Percentiles rank a stretch among this genome's conserved stretches.
Conservation (phyloP, 2,888 invertebrate genomes). For the Blera fallax region DNA sequence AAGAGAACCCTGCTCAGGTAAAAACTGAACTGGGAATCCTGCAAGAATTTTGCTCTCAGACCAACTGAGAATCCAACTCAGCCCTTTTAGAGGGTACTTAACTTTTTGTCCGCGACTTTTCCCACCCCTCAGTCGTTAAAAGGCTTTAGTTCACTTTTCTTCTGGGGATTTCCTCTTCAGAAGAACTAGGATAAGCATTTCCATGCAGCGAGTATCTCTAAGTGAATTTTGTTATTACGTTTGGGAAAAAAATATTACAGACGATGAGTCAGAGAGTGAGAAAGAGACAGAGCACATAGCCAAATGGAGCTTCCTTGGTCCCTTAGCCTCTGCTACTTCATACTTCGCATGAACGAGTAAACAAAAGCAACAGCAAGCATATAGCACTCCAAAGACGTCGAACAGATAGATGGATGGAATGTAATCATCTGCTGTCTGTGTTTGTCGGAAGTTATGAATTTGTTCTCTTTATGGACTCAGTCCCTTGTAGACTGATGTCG, state of each 20-base stretch:
- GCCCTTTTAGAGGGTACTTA: constrained; percentile 52
- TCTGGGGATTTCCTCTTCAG: constrained; percentile 41
- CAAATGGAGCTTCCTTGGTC: constrained; percentile 22
- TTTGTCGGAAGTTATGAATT: constrained; percentile 65
- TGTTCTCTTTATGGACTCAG: not conserved
- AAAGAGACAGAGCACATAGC: too few species aligned
- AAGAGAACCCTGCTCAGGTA: constrained; percentile 26
- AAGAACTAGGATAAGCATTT: constrained; percentile 60
- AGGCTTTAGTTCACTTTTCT: constrained; percentile 55
- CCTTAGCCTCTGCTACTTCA: not conserved
- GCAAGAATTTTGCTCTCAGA: not conserved
- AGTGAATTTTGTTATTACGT: constrained; percentile 69
- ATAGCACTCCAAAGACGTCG: constrained; percentile 35
- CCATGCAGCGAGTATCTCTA: constrained; percentile 57
- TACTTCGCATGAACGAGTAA: constrained; percentile 22
- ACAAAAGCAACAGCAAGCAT: constrained; percentile 10
- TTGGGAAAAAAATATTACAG: constrained; percentile 44
- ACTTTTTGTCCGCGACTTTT: constrained; percentile 41
- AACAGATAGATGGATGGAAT: constrained; percentile 67
- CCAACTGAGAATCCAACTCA: constrained; percentile 11
- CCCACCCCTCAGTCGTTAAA: constrained; percentile 23
- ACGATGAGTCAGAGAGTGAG: too few species aligned
- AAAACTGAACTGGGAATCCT: not conserved
- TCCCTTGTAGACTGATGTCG: not conserved
- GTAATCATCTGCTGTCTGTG: constrained; percentile 62